phyloP scores from a whole-genome alignment of 2,888 invertebrate species.

The Crioceris asparagi region DNA sequence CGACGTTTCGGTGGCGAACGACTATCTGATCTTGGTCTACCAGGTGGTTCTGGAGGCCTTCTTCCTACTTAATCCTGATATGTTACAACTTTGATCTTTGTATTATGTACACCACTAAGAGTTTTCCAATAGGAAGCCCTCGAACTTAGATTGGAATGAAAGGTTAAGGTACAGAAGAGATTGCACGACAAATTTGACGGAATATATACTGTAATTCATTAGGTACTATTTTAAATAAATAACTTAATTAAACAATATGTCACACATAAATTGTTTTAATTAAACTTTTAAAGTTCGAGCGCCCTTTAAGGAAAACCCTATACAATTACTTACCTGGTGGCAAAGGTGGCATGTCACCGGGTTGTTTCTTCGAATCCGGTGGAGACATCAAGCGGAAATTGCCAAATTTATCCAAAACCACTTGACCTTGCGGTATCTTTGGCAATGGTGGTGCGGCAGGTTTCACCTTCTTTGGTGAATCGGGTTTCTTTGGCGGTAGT shows the following conservation, averaged over 20 bases:
- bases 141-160: too few species aligned
- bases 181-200: too few species aligned
- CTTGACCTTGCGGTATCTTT: conserved; percentile 42
- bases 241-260: too few species aligned
- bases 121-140: too few species aligned
- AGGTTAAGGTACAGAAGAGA: too few species aligned
- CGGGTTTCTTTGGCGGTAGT: conserved; percentile 27
- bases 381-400: conserved; percentile 53
- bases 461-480: conserved; percentile 15
- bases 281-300: too few species aligned
- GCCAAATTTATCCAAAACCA: conserved; percentile 64
- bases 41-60: conserved; percentile 38
- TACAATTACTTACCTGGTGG: conserved; percentile 38
- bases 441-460: conserved; percentile 23
- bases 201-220: too few species aligned
- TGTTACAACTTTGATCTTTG: too few species aligned
- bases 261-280: too few species aligned
- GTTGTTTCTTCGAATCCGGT: conserved; percentile 32
- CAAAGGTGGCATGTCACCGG: conserved; percentile 23
- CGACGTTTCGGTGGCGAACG: conserved; percentile 53
- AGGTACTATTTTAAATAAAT: too few species aligned
- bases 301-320: neutral
- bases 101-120: too few species aligned
- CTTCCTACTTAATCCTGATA: too few species aligned
- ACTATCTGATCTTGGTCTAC: conserved; percentile 41